A percentile compares a stretch with the other conserved stretches of the same genome.
Evolutionary conservation across 2,888 invertebrate species (phyloP).

Genomic region (Bedellia somnulentella): DNA sequence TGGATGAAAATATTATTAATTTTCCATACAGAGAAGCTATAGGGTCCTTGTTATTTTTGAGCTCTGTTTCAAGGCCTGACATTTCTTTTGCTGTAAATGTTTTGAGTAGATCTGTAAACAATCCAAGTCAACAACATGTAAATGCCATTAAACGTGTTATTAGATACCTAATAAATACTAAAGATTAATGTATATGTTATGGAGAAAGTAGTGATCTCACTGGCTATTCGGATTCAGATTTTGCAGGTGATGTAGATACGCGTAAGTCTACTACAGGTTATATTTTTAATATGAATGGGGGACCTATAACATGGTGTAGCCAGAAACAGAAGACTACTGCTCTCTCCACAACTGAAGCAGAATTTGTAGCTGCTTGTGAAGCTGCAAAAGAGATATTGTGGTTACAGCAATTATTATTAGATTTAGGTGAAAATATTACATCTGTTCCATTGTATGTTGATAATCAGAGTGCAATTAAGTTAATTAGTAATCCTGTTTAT

Average conservation of each 20-base stretch:
- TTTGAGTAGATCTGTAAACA: conserved; percentile 13
- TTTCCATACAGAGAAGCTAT: conserved; percentile 12
- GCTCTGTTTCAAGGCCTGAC: conserved; percentile 12
- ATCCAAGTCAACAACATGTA: conserved; percentile 12
- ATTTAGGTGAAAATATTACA: not conserved
- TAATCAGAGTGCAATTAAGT: no score
- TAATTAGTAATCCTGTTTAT: conserved; percentile 14
- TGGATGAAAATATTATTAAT: conserved; percentile 6
- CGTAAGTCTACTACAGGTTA: conserved; percentile 15
- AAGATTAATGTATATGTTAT: conserved; percentile 13
- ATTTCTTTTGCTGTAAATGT: conserved; percentile 11
- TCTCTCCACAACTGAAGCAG: no score
- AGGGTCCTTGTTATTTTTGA: conserved; percentile 13
- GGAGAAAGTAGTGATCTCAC: conserved; percentile 9
- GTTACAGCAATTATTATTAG: no score
- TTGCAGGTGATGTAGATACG: conserved; percentile 14
- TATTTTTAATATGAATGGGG: conserved; percentile 15
- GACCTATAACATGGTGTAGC: conserved; percentile 14
- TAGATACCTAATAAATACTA: conserved; percentile 13
- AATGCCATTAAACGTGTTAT: conserved; percentile 13
- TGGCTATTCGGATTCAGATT: conserved; percentile 16
- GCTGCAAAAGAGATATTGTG: conserved; percentile 10
- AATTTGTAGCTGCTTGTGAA: conserved; percentile 13
- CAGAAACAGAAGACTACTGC: conserved; percentile 12
- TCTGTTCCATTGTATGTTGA: conserved; percentile 5